These are phyloP conservation scores for Mesopsocus fuscifrons DNA, from an alignment of 2,888 invertebrate species.

Conservation along the genomic window DNA sequence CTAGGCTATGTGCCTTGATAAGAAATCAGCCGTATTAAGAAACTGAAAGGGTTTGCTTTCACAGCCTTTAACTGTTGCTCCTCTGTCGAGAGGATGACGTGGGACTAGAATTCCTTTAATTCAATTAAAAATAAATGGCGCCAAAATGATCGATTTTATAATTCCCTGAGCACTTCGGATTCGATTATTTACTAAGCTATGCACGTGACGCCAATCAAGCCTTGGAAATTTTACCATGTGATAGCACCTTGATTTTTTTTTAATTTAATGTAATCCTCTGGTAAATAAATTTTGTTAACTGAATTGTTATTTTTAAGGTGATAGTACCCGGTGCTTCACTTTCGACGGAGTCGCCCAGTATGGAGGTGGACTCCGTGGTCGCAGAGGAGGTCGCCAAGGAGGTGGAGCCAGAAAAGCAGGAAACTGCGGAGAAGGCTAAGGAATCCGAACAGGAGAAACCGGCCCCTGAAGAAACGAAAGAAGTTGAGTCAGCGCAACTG, in stretches of 20 bases:
- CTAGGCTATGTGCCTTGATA: too few species aligned
- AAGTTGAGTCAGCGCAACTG: conserved; percentile 20
- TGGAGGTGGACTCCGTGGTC: background rate
- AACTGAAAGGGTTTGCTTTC: too few species aligned
- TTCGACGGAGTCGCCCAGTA: background rate
- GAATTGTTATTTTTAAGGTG: background rate
- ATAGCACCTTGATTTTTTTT: background rate
- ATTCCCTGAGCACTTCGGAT: too few species aligned
- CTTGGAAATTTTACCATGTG: too few species aligned
- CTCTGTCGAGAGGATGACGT: too few species aligned
- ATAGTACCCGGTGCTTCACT: background rate
- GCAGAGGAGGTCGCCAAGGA: conserved; percentile 3
- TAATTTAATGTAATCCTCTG: background rate
- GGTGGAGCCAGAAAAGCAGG: conserved; percentile 7
- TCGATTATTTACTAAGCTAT: too few species aligned
- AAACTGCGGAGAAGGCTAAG: conserved; percentile 9
- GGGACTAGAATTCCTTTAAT: too few species aligned
- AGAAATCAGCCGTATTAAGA: too few species aligned
- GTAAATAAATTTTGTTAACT: background rate
- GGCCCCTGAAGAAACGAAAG: conserved; percentile 20
- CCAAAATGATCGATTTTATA: too few species aligned
- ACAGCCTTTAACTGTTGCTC: too few species aligned
- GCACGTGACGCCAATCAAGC: too few species aligned
- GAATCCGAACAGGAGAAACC: conserved; percentile 12
- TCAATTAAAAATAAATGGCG: too few species aligned